Evolutionary conservation across 2,888 invertebrate species (phyloP), one percentile per base, ranked within the genome.

Genomic region (Meteorus cinctellus): DNA sequence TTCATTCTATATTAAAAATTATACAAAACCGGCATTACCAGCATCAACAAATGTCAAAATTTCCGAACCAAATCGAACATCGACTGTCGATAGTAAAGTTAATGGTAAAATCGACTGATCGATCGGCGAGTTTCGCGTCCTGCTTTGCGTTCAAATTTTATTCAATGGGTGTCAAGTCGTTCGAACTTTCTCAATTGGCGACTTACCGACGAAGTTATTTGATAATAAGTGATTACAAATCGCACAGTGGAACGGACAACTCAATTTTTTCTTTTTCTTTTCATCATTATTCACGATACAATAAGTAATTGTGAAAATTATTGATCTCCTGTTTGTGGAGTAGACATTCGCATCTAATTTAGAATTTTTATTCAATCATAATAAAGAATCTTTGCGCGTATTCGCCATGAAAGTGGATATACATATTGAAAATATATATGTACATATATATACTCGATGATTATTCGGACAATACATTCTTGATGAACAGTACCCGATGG

Each of bases 1-100:
- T 60, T 93, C 94, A 80, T 96, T 96, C 87, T 96, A 96, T 88
- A 90, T 93, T 69, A 91, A 91, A 76, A 94, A 92, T 81, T 96
- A 96, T 86, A 87, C 91, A 12, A 86, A 74, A 65, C 19, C 83
- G 27, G 63, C 62, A 12, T 27, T 45, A 48, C 2, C 60, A 16
- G n/a, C 34, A 10, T 31, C 65, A 36, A 65, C 16, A 14, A 27
- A 12, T 34, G 34, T 36, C 19, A 34, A 34, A 36, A 3, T 19
- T 41, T n/a, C 24, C 24, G 60, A 36, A 45, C 24, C 19, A 31
- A 70, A 34, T 68, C 34, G 10, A 59, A 60, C 27, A 77, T 69
- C 45, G 60, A 48, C 41, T 34, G 29, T 66, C 48, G 16, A 12
- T 48, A 72, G 55, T 59, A 73, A 41, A 27, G 36, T 60, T 27